These are phyloP conservation scores for Triplophysa dalaica DNA, from an alignment of 2,113 vertebrate genomes.

Conservation along the genomic window DNA sequence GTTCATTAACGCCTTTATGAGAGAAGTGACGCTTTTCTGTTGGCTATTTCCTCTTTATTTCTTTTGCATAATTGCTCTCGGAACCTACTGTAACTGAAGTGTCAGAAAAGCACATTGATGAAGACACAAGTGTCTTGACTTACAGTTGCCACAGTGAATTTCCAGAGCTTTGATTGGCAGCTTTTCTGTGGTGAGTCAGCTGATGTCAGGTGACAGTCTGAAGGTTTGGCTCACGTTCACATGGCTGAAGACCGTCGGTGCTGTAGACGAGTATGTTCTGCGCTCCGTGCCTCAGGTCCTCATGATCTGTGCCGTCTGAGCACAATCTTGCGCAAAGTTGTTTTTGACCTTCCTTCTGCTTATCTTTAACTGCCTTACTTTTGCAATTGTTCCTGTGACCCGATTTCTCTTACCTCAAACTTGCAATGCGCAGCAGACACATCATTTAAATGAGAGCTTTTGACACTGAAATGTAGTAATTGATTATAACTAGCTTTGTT, in stretches of 20 bases:
- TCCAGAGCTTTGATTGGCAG: slow-evolving; percentile 3
- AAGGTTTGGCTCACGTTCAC: slow-evolving; percentile 48
- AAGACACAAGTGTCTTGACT: neutral
- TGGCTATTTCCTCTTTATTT: slow-evolving; percentile 7
- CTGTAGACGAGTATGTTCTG: neutral
- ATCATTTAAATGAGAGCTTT: no score
- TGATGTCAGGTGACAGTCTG: slow-evolving; percentile 56
- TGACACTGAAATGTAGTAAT: no score
- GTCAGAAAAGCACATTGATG: no score
- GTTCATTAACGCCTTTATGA: neutral
- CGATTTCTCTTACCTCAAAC: neutral
- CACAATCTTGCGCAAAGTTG: neutral
- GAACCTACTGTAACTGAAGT: neutral
- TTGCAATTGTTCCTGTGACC: neutral
- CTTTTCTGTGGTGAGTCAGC: slow-evolving; percentile 49
- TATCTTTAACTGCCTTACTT: no score
- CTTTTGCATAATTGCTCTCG: neutral
- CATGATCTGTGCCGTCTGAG: neutral
- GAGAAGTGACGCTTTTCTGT: neutral
- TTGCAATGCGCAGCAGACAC: no score
- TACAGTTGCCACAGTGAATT: neutral
- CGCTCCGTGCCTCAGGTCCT: neutral
- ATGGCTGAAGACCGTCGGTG: neutral
- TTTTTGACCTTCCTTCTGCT: neutral
- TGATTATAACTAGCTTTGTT: no score